Conservation (phyloP, 2,113 vertebrate genomes). For the Passerina amoena region DNA sequence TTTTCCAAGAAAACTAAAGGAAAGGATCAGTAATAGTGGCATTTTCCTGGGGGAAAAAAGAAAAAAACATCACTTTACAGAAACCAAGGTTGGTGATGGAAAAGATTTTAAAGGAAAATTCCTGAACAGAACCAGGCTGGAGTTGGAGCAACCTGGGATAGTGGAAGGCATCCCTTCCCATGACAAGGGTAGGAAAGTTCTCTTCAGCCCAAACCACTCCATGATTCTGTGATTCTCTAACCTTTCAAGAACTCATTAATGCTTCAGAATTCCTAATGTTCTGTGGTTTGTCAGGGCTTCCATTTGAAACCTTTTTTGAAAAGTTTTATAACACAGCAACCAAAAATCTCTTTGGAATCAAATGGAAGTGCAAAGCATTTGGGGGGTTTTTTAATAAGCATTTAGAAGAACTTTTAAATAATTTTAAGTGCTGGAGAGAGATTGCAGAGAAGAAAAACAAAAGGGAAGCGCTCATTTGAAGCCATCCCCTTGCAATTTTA, state of each 20-base stretch:
- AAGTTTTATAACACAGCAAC: background rate
- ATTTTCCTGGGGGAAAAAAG: background rate
- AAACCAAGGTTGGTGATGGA: background rate
- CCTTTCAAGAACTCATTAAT: background rate
- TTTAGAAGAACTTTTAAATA: background rate
- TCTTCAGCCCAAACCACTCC: background rate
- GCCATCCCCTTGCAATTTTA: background rate
- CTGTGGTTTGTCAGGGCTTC: background rate
- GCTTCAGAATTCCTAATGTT: background rate
- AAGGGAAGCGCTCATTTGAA: background rate
- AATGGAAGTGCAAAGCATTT: background rate
- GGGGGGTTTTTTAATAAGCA: accelerated
- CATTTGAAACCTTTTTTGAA: background rate
- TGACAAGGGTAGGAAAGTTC: background rate
- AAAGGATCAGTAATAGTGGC: background rate
- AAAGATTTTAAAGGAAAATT: background rate
- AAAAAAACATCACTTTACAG: background rate
- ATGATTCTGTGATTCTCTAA: accelerated
- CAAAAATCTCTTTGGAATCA: background rate
- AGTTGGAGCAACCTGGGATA: background rate
- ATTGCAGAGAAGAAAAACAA: background rate
- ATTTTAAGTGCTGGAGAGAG: background rate
- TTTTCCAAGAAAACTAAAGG: background rate
- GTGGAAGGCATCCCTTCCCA: background rate
- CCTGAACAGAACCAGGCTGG: background rate